phyloP scores from a whole-genome alignment of 1,140 invertebrate species.

The Saccostrea echinata region DNA sequence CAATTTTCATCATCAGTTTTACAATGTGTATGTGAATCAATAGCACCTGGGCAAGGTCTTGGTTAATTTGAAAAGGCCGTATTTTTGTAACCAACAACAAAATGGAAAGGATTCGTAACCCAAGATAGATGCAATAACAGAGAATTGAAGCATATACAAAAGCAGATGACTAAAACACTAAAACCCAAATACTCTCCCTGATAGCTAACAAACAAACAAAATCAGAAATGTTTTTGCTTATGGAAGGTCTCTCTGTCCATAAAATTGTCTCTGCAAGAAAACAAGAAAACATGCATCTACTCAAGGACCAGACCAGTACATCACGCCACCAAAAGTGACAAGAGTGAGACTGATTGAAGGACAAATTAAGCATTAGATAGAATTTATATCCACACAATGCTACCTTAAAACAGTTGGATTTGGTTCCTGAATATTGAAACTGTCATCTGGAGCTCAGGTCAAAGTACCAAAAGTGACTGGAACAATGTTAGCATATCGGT shows the following conservation, averaged over 20 bases:
- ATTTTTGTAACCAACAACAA: not conserved
- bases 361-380: slow-evolving; percentile 44
- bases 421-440: slow-evolving; percentile 24
- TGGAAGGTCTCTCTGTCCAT: slow-evolving; percentile 32
- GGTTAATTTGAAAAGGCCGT: not conserved
- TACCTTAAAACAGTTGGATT: slow-evolving; percentile 25
- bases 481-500: slow-evolving; percentile 43
- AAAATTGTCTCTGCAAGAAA: slow-evolving; percentile 43
- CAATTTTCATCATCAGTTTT: not conserved
- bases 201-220: slow-evolving; percentile 34
- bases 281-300: slow-evolving; percentile 45
- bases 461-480: slow-evolving; percentile 47
- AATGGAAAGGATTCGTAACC: not conserved
- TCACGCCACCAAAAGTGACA: slow-evolving; percentile 36
- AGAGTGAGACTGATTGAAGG: slow-evolving; percentile 19
- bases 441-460: slow-evolving; percentile 40
- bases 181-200: slow-evolving; percentile 20
- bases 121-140: slow-evolving; percentile 5
- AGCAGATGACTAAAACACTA: slow-evolving; percentile 33
- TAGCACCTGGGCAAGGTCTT: not conserved
- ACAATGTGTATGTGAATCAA: not conserved
- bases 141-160: slow-evolving; percentile 36
- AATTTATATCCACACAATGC: slow-evolving; percentile 35
- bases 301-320: slow-evolving; percentile 43
- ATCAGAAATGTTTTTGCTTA: not conserved